phyloP scores from a whole-genome alignment of 2,797 vertebrate genomes.

The Lacerta bilineata region DNA sequence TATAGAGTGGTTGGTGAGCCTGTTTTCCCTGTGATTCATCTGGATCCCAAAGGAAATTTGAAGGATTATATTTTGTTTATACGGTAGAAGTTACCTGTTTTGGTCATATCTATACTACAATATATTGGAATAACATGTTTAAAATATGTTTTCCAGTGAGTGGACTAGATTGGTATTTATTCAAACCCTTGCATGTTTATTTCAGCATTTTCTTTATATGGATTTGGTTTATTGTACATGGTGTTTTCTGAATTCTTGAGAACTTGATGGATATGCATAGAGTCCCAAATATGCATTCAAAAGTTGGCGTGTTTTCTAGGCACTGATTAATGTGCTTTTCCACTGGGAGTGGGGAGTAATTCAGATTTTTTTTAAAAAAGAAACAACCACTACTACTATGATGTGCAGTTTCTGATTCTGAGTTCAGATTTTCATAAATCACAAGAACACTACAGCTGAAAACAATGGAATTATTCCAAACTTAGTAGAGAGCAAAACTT shows the following conservation, averaged over 20 bases:
- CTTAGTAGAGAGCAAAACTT: background rate
- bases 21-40: background rate
- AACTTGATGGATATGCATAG: background rate
- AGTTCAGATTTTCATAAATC: background rate
- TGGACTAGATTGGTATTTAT: constrained; percentile 7
- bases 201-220: background rate
- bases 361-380: background rate
- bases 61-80: background rate
- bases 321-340: background rate
- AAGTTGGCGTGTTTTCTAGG: background rate
- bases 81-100: background rate
- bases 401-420: background rate
- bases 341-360: background rate
- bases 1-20: background rate
- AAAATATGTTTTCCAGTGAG: background rate
- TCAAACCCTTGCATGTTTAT: background rate
- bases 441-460: background rate
- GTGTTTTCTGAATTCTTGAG: background rate
- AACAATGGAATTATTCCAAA: background rate
- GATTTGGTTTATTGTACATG: background rate
- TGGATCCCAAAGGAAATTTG: fast-evolving
- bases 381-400: background rate
- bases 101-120: background rate
- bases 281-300: background rate
- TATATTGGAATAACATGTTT: constrained; percentile 15